Evolutionary conservation across 2,888 invertebrate genomes (phyloP), one percentile per base, ranked within the genome.

Genomic region (Drosophila meridionalis): DNA sequence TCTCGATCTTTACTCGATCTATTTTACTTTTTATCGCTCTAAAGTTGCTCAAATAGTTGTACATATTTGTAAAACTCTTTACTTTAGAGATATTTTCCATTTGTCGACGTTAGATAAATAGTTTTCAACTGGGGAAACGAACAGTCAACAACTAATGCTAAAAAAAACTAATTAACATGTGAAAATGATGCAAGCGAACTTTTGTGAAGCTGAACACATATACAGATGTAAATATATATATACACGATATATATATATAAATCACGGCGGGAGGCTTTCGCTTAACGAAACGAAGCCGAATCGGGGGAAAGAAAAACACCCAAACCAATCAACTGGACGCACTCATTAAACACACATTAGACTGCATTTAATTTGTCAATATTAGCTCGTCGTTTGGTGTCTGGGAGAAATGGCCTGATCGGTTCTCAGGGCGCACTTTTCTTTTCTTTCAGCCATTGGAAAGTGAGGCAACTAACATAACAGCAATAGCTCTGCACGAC

Each of bases 341-440:
- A 76, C 71, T 81, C 83, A 88, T 87, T 87, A 82, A 89, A 90
- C 69, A 73, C 87, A 84, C 85, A 90, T 87, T 87, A 89, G 82
- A 71, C 87, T 87, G 87, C 71, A 84, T 90, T 87, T 84, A 90
- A 87, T 87, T 90, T 87, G 90, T 87, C 89, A 87, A 87, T 90
- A 87, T 87, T 90, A 80, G 87, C 87, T 67, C 63, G 71, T 58
- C 14, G 42, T 9, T 60, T 36, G 42, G 43, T 57, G 42, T 36
- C 50, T 55, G 59, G 47, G 68, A 69, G 82, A 80, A 81, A 82
- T 70, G 76, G 47, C 50, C 57, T 45, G 78, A 65, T 68, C 59
- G 66, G 89, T 88, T 89, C 87, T 90, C 87, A 82, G 82, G 78
- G 80, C 63, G 59, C 81, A 87, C 86, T 87, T 90, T 87, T 87